These are phyloP conservation scores for Siniperca undulata DNA, from an alignment of 2,797 vertebrate genomes.

Conservation along the genomic window DNA sequence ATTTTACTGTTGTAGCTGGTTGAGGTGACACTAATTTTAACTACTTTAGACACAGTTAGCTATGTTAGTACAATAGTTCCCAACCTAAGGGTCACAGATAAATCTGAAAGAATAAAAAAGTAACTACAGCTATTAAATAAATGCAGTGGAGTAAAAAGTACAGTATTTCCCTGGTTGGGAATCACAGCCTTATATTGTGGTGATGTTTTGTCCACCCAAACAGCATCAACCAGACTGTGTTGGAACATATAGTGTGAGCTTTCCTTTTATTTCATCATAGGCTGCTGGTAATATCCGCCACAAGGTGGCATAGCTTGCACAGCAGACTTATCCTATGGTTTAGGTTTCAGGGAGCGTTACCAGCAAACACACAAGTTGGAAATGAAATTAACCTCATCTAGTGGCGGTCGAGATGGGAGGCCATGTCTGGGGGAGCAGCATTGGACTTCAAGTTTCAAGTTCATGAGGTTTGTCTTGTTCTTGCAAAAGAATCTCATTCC, in stretches of 20 bases:
- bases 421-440: background rate
- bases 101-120: background rate
- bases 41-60: too few relatives aligned
- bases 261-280: background rate
- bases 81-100: background rate
- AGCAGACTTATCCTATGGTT: background rate
- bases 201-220: background rate
- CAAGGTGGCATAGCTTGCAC: constrained; percentile 73
- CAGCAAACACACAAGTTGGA: constrained; percentile 17
- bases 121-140: background rate
- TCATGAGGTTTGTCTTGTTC: constrained; percentile 30
- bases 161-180: background rate
- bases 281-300: constrained; percentile 29
- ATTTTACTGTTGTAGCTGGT: background rate
- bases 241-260: background rate
- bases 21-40: background rate
- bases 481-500: constrained; percentile 23
- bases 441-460: constrained; percentile 16
- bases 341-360: background rate
- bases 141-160: background rate
- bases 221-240: background rate
- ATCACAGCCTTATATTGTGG: background rate
- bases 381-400: constrained; percentile 69
- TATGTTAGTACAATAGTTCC: too few relatives aligned
- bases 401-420: constrained; percentile 50